Evolutionary conservation across 1,140 invertebrate genomes (phyloP), one percentile per base, ranked within the genome.

Genomic region (Bombus superbus): DNA sequence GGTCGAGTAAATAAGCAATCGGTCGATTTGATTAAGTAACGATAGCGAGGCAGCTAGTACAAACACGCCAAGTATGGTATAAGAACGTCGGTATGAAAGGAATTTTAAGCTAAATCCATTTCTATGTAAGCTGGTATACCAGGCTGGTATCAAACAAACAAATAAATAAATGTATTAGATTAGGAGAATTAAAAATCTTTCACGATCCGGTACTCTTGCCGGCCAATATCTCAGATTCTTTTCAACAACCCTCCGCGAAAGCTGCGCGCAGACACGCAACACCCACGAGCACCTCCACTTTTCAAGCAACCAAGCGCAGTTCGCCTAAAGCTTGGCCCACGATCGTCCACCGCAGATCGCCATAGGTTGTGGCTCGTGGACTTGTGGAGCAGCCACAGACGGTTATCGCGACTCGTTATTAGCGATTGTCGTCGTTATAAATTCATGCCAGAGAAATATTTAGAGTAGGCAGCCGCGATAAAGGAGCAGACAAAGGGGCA

Each of bases 391-490:
- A 66, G 15, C 5, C n/a, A n/a, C 68, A 22, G n/a, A 66, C 32
- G n/a, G 83, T 53, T 85, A 81, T 81, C 47, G 62, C 69, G 57
- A 81, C 80, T 88, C 81, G 86, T 90, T 90, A 90, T 90, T 90
- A 90, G 86, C 80, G 38, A 35, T 68, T 57, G 59, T 91, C 83
- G 82, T 91, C 72, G 88, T 90, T 91, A 86, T 91, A 91, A 91
- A 91, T 91, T 91, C 85, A 88, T 81, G 90, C 79, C 86, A 85
- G 78, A 82, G 88, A 91, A 90, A 88, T 90, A 91, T 91, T 91
- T 89, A 89, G 91, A 91, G 90, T 91, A 91, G 91, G 88, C 82
- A 88, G 90, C 57, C 59, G 44, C 66, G 85, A 85, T 85, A 85
- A 80, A 85, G 59, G 77, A 42, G 47, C 44, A 32, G 47, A 42